Evolutionary conservation across 53 echinoderm and acorn worm species (phyloP), one percentile per base, ranked within the genome.

Genomic region (Pentamera pediparva): DNA sequence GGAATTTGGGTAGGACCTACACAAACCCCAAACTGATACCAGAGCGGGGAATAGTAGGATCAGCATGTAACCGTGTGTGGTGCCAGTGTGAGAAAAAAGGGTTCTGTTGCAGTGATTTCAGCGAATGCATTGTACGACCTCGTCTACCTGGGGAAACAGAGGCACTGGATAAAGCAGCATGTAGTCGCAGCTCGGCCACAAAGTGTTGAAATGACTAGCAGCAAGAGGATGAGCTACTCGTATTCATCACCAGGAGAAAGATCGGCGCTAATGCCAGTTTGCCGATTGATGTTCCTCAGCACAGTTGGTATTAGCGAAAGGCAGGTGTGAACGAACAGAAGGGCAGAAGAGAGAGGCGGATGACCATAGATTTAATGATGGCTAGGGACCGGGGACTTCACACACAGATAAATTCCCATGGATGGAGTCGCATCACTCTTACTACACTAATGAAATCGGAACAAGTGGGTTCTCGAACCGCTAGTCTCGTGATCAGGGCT

Each of bases 101-200:
- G 17, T 19, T 64, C 39, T 64, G 65, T 39, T 64, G 65, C 39
- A 64, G 37, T 19, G 37, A 37, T 36, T 64, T 64, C 37, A 65
- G 39, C 24, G 67, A 65, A 84, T 59, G 59, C 83, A 15, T 84
- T 37, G 37, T 88, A 70, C 40, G 76, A 70, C 37, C 53, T 75
- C 30, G 80, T 61, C 17, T 56, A 80, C 24, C 71, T 88, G 53
- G 37, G 65, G 17, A 57, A 79, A 9, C 89, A 84, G 56, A 79
- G 88, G 34, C 36, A 67, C 8, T 88, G 84, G 84, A 61, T 61
- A 30, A 61, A 61, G 34, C 61, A 61, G 34, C 33, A 61, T 61
- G 61, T 61, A 32, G 34, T 6, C 3, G 34, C 61, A 61, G 24
- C 54, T 54, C 28, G 1, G 1, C 6, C 24, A 28, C 30, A 40